Percentiles rank a stretch among this genome's conserved stretches.
Evolutionary conservation across 2,113 vertebrate species (phyloP).

Genomic region (Anolis sagrei): DNA sequence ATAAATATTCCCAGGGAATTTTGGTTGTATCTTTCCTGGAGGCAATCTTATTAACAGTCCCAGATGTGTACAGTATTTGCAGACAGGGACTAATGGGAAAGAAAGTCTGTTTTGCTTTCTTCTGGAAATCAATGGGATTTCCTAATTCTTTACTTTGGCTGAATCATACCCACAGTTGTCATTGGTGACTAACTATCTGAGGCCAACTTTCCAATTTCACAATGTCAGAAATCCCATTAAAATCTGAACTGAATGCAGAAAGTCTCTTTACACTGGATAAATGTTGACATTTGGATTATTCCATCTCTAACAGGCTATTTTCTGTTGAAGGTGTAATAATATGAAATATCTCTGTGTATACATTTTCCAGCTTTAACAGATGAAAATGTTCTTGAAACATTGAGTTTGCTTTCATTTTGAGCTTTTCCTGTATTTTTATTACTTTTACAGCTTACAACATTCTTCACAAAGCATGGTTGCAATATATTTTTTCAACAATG

Average conservation of each 20-base stretch:
- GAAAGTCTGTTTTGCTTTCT: background rate
- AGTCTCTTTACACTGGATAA: background rate
- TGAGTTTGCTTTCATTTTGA: slow-evolving; percentile 69
- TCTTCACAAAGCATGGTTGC: slow-evolving; percentile 40
- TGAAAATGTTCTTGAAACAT: slow-evolving; percentile 64
- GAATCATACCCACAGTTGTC: background rate
- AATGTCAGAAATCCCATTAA: background rate
- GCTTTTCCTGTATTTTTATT: slow-evolving; percentile 58
- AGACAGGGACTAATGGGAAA: background rate
- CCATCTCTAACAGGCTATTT: background rate
- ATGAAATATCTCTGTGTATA: slow-evolving; percentile 14
- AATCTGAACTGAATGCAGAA: background rate
- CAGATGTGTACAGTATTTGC: background rate
- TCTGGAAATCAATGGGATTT: background rate
- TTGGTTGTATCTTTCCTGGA: background rate
- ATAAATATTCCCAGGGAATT: background rate
- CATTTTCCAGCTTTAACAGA: slow-evolving; percentile 49
- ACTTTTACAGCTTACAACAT: slow-evolving; percentile 34
- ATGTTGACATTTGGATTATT: background rate
- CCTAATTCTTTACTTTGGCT: background rate
- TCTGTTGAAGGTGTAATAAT: background rate
- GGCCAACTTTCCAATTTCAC: background rate
- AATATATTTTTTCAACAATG: slow-evolving; percentile 39
- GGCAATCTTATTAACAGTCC: background rate
- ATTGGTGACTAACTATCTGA: background rate